These are phyloP conservation scores for Dasyprocta punctata DNA, from an alignment of 2,113 vertebrate genomes.

Conservation along the genomic window DNA sequence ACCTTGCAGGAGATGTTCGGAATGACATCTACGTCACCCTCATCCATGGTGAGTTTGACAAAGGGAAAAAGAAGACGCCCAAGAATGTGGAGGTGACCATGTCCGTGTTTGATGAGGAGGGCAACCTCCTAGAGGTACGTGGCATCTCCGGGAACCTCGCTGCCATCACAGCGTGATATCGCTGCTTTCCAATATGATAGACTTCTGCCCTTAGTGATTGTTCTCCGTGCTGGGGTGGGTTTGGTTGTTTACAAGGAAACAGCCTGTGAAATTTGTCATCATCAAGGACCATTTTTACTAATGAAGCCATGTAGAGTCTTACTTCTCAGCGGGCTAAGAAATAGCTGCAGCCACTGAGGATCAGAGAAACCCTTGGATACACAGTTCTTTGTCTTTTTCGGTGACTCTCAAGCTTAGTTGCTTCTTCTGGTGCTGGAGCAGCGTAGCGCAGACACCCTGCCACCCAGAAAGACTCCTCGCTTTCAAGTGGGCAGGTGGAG, in stretches of 20 bases:
- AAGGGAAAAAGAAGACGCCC: slow-evolving; percentile 97
- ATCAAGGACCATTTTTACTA: background rate
- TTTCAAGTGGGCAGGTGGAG: background rate
- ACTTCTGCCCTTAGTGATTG: too few relatives aligned
- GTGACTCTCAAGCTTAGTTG: background rate
- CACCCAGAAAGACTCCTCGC: too few relatives aligned
- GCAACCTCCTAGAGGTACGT: slow-evolving; percentile 92
- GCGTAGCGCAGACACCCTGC: background rate
- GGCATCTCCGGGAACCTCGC: rapidly evolving
- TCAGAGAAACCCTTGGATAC: background rate
- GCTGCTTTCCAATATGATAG: rapidly evolving
- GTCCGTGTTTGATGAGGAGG: slow-evolving; percentile 94
- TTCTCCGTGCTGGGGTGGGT: background rate
- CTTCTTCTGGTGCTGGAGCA: background rate
- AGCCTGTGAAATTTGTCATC: background rate
- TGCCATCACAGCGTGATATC: rapidly evolving
- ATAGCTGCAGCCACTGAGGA: background rate
- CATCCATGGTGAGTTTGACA: slow-evolving; percentile 97
- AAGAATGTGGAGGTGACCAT: slow-evolving; percentile 98
- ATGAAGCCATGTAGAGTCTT: background rate
- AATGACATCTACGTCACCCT: slow-evolving; percentile 98
- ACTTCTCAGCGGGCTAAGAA: background rate
- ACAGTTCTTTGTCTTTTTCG: background rate
- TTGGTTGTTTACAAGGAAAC: background rate
- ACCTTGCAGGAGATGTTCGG: slow-evolving; percentile 92